Conservation (phyloP, 2,113 vertebrate genomes). For the Rhombomys opimus region DNA sequence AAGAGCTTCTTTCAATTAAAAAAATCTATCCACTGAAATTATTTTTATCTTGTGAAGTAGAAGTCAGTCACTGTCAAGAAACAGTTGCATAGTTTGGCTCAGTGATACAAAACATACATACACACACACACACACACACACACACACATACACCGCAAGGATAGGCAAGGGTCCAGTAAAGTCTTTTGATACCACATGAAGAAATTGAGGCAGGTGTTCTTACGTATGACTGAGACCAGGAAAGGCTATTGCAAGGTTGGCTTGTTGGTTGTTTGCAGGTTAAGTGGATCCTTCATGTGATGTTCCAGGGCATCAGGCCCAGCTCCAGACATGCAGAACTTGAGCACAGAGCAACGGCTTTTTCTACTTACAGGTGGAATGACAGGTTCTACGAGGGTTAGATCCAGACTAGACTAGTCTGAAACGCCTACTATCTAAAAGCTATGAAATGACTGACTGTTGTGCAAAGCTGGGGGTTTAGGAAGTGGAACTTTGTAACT, state of each 20-base stretch:
- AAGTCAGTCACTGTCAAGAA: background rate
- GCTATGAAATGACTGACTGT: background rate
- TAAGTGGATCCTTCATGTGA: background rate
- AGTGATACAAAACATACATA: background rate
- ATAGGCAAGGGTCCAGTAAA: background rate
- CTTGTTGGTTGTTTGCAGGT: background rate
- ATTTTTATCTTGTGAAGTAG: background rate
- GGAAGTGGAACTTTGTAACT: background rate
- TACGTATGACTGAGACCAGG: background rate
- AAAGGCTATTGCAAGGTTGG: background rate
- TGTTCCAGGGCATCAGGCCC: background rate
- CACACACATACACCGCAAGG: background rate
- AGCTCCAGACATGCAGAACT: background rate
- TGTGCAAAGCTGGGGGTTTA: background rate
- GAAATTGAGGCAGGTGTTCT: background rate
- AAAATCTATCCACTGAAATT: background rate
- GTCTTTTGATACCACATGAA: background rate
- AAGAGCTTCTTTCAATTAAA: background rate
- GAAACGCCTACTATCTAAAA: background rate
- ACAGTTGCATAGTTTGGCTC: background rate
- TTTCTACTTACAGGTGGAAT: background rate
- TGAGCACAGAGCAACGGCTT: background rate
- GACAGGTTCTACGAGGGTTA: fast-evolving
- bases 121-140: background rate
- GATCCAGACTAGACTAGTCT: background rate